Evolutionary conservation across 2,113 vertebrate genomes (phyloP).

Genomic region (Xiphorhynchus elegans): DNA sequence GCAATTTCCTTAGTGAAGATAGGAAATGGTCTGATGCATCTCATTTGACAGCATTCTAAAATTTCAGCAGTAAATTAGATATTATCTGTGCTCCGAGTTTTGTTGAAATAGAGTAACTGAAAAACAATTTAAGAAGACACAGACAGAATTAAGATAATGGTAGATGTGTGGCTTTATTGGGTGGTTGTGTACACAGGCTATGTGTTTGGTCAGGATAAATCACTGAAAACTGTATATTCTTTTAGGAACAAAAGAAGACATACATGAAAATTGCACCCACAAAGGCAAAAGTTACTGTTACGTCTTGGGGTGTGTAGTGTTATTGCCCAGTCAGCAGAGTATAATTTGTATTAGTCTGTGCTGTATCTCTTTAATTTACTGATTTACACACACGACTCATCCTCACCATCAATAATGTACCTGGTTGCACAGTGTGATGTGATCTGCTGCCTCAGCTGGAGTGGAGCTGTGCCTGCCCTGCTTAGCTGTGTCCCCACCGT

Average conservation of each 20-base stretch:
- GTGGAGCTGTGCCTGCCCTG: background rate
- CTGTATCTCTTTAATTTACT: background rate
- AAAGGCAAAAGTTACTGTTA: background rate
- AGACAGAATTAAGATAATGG: background rate
- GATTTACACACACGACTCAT: fast-evolving
- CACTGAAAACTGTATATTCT: fast-evolving
- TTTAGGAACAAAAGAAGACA: background rate
- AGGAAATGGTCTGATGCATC: background rate
- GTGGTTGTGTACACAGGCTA: background rate
- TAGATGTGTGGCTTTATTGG: background rate
- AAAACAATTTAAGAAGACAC: background rate
- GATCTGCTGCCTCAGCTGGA: background rate
- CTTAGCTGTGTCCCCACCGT: background rate
- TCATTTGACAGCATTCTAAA: background rate
- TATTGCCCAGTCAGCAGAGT: background rate
- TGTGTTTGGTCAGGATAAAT: background rate
- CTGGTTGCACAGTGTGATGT: background rate
- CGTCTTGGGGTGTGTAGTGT: background rate
- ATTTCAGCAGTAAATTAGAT: background rate
- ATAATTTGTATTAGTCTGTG: background rate
- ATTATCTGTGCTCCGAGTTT: background rate
- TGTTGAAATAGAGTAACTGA: background rate
- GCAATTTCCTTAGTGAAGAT: background rate
- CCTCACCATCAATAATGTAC: background rate
- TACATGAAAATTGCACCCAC: fast-evolving